phyloP scores from a whole-genome alignment of 2,113 vertebrate genomes.

The Cichladusa arquata region DNA sequence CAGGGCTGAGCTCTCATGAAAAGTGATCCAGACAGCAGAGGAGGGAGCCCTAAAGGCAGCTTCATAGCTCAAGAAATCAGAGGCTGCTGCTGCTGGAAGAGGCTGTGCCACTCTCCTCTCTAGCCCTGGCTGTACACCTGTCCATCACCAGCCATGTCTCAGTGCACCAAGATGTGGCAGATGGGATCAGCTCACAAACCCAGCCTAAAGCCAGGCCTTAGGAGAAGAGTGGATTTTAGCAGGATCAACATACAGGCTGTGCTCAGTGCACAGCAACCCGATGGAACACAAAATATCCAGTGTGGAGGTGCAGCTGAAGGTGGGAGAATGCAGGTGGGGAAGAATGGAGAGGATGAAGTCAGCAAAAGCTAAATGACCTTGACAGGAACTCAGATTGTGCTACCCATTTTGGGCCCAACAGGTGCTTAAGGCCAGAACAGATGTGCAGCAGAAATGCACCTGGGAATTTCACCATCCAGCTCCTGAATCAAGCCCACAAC shows the following conservation, averaged over 20 bases:
- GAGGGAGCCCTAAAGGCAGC: neutral
- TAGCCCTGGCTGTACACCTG: neutral
- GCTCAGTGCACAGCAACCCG: neutral
- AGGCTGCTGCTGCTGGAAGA: neutral
- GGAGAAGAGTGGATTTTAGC: neutral
- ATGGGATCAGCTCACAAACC: neutral
- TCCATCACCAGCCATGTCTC: neutral
- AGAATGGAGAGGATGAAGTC: neutral
- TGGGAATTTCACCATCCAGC: neutral
- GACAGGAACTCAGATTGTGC: neutral
- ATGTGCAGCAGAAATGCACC: neutral
- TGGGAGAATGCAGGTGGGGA: neutral
- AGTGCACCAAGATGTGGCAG: rapidly evolving
- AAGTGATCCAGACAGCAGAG: neutral
- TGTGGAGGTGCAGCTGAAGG: neutral
- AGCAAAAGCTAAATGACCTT: neutral
- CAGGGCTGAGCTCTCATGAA: neutral
- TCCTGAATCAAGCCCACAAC: neutral
- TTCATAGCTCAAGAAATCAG: neutral
- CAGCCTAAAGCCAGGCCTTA: neutral
- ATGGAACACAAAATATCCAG: neutral
- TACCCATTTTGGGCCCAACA: neutral
- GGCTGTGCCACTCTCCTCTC: neutral
- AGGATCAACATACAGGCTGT: rapidly evolving
- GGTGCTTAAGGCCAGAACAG: neutral